A percentile compares a stretch with the other conserved stretches of the same genome.
These are phyloP conservation scores for Tragelaphus strepsiceros DNA, from an alignment of 2,113 vertebrate species.

Conservation along the genomic window DNA sequence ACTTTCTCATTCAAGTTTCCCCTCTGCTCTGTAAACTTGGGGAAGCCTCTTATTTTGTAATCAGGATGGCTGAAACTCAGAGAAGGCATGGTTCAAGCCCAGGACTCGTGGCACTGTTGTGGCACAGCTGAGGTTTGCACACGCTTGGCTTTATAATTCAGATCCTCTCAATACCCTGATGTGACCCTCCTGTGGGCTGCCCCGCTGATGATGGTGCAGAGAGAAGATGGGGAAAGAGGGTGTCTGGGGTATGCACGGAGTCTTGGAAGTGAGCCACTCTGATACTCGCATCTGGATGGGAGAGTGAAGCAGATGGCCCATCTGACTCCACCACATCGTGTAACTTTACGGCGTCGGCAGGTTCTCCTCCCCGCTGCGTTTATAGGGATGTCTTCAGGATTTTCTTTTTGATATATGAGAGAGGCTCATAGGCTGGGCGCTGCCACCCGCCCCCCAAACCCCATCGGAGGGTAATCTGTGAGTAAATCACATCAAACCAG, in stretches of 20 bases:
- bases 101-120: accelerated
- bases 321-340: constrained; percentile 67
- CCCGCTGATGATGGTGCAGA: neutral
- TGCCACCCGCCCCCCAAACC: neutral
- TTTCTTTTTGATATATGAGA: constrained; percentile 82
- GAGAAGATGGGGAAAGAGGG: neutral
- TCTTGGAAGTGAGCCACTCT: neutral
- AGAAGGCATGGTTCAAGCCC: neutral
- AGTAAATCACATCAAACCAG: constrained; percentile 81
- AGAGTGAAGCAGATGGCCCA: constrained; percentile 77
- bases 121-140: neutral
- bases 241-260: neutral
- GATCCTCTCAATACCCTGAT: accelerated
- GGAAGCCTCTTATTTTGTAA: neutral
- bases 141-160: neutral
- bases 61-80: neutral
- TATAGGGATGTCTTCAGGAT: constrained; percentile 81
- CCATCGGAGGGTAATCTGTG: constrained; percentile 73
- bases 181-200: neutral
- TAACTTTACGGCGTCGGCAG: constrained; percentile 79
- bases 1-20: neutral
- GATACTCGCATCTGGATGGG: constrained; percentile 74
- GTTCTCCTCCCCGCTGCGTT: constrained; percentile 80
- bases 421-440: constrained; percentile 60
- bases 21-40: neutral